Base-by-base conservation (phyloP, 1,140 invertebrate genomes). In the Aradophagus sp. region DNA sequence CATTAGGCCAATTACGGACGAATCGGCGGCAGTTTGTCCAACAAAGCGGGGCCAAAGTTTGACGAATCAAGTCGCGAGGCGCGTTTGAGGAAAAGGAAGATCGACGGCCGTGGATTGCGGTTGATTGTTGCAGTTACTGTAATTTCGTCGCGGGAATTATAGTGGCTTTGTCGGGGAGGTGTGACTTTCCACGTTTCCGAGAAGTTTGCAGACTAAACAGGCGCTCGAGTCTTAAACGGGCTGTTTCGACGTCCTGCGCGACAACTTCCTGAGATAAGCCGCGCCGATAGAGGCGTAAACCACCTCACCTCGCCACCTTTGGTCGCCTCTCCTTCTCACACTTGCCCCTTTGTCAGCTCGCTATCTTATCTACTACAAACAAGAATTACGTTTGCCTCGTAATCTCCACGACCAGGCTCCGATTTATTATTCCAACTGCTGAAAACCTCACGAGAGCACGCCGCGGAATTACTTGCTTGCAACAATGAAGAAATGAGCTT, bases 341-440 rank as follows among this genome's bases (percentile, higher is more conserved):
- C 58, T 45, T 52, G n/a, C 44, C 52, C 42, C 47, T 55, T 23
- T 58, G 48, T 62, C 61, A 26, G 36, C 26, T 68, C 47, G 32
- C 69, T 79, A 81, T 82, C 82, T 84, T 83, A 84, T 84, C 82
- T 83, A 80, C 79, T 83, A 84, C 80, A 83, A 83, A 82, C 81
- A 82, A 84, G 82, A 84, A 81, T 82, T 83, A 83, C 78, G 80
- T 81, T 81, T 74, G 79, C 76, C 76, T 71, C 74, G 80, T 80
- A 84, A 84, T 83, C 82, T 81, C 69, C 45, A 63, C 59, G 59
- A 65, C 62, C 17, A 56, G 31, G 55, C 63, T 59, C 73, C 79
- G 75, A 84, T 82, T 84, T 82, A 84, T 82, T 84, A 80, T 81
- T 65, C 75, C 29, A 66, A 74, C 58, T 75, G 55, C 42, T 68